Evolutionary conservation across 2,888 invertebrate genomes (phyloP), one percentile per base, ranked within the genome.

Genomic region (Sesamia inferens): DNA sequence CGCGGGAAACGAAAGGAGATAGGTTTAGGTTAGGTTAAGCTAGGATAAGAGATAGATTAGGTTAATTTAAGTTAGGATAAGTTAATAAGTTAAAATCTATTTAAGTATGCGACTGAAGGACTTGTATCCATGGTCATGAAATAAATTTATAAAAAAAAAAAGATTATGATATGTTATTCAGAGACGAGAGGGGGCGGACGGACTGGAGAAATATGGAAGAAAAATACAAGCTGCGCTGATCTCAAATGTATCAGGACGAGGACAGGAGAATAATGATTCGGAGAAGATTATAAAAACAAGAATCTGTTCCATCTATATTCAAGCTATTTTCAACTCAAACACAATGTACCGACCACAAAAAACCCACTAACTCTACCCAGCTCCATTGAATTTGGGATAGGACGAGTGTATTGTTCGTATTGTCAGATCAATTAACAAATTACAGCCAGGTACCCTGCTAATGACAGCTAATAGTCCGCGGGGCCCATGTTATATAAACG

Each of bases 341-440:
- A 69, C 24, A 24, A 66, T 61, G 54, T 24, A 13, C 14, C 8
- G 16, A 7, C 8, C 31, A 1, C 47, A 61, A 64, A 78, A 81
- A 78, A 70, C 24, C 8, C 54, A 51, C 48, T 58, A 73, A 57
- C n/a, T 31, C 58, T 74, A 55, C 63, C 31, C 42, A 47, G 51
- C 58, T 39, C n/a, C 51, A 83, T 83, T 75, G 42, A 57, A 82
- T 85, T 79, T 79, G 82, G 84, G 78, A 79, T 88, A 89, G 90
- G 89, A 85, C 84, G 85, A 84, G 88, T 84, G 82, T 83, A 88
- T 89, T 90, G 89, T 89, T 89, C 86, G 88, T 88, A 89, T 90
- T 91, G 89, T 89, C 89, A 88, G 88, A 91, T 92, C 91, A 92
- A 93, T 94, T 93, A 93, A 89, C 91, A 88, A 92, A 92, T 92